phyloP scores from a whole-genome alignment of 2,888 invertebrate genomes.

The Hydraecia micacea region DNA sequence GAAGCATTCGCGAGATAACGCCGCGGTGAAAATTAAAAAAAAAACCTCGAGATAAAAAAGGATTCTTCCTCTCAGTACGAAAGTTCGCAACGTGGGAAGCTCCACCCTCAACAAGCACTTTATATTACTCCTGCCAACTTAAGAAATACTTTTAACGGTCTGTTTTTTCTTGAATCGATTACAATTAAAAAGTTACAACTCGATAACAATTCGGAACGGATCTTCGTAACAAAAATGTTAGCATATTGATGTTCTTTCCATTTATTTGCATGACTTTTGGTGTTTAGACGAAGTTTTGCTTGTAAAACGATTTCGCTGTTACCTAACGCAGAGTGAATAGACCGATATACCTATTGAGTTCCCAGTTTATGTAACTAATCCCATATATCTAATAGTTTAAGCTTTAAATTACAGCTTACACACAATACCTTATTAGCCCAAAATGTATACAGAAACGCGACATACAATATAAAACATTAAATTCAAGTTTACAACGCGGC shows the following conservation, averaged over 20 bases:
- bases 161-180: constrained; percentile 71
- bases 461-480: constrained; percentile 41
- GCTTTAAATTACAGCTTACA: background rate
- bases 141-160: constrained; percentile 66
- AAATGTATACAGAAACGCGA: constrained; percentile 5
- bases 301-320: background rate
- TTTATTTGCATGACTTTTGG: constrained; percentile 32
- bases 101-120: constrained; percentile 64
- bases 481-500: constrained; percentile 47
- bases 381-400: background rate
- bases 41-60: constrained; percentile 78
- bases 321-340: background rate
- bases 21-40: constrained; percentile 89
- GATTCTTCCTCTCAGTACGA: constrained; percentile 71
- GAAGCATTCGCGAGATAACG: constrained; percentile 90
- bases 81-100: constrained; percentile 71
- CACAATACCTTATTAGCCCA: constrained; percentile 9
- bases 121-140: constrained; percentile 72
- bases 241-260: constrained; percentile 43
- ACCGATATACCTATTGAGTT: background rate
- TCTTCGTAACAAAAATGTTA: constrained; percentile 48
- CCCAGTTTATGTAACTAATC: background rate
- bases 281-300: constrained; percentile 30
- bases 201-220: constrained; percentile 55
- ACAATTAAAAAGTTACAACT: constrained; percentile 70